Evolutionary conservation across 2,797 vertebrate genomes (phyloP).

Genomic region (Spinibarbus caldwelli): DNA sequence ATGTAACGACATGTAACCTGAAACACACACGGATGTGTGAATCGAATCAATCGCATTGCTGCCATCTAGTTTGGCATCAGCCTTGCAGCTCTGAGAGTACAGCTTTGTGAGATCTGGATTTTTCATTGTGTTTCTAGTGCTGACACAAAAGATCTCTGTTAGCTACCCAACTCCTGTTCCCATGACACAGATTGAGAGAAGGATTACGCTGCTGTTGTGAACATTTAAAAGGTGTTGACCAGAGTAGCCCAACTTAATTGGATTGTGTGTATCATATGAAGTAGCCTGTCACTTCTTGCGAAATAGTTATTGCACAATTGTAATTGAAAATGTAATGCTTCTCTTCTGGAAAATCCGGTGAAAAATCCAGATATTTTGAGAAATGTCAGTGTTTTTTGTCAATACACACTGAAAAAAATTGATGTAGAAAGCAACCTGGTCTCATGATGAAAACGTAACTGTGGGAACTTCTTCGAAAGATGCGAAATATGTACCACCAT

Average conservation of each 20-base stretch:
- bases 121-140: conserved; percentile 55
- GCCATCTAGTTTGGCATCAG: conserved; percentile 42
- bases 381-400: not conserved
- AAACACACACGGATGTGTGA: conserved; percentile 24
- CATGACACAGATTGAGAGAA: conserved; percentile 38
- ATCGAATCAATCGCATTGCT: conserved; percentile 15
- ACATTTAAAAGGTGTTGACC: conserved; percentile 3
- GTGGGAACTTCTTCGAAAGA: too few relatives aligned
- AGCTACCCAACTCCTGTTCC: conserved; percentile 29
- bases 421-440: too few relatives aligned
- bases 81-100: conserved; percentile 50
- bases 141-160: conserved; percentile 43
- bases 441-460: too few relatives aligned
- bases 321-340: not conserved
- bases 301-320: not conserved
- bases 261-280: not conserved
- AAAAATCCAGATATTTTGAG: not conserved
- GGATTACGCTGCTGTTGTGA: conserved; percentile 7
- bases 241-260: not conserved
- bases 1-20: conserved; percentile 4
- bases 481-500: too few relatives aligned
- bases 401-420: not conserved
- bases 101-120: conserved; percentile 46
- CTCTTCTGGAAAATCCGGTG: not conserved
- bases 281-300: not conserved